These are phyloP conservation scores for Cichladusa arquata DNA, from an alignment of 2,113 vertebrate species.

Conservation along the genomic window DNA sequence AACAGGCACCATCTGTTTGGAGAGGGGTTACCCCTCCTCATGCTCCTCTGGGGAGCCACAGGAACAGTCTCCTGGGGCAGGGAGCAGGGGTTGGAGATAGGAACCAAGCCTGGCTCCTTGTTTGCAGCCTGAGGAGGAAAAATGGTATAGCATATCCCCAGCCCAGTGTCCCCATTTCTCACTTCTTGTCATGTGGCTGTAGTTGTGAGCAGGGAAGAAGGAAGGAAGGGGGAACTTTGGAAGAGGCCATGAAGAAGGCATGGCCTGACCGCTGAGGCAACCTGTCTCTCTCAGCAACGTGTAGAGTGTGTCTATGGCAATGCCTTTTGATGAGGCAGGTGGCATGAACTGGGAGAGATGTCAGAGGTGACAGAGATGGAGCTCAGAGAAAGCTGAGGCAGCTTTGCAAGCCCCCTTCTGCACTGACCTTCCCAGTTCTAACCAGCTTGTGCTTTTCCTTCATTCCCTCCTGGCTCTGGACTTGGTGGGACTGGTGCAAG, in stretches of 20 bases:
- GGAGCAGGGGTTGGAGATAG: background rate
- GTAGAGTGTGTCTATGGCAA: slow-evolving; percentile 64
- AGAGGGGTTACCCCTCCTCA: background rate
- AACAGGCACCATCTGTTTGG: slow-evolving; percentile 14
- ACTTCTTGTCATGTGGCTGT: background rate
- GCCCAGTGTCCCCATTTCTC: background rate
- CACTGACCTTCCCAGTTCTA: background rate
- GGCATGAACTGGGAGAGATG: slow-evolving; percentile 14
- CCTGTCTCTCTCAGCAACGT: slow-evolving; percentile 48
- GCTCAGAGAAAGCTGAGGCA: slow-evolving; percentile 60
- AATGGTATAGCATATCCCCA: background rate
- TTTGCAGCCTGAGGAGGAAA: background rate
- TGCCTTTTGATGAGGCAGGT: slow-evolving; percentile 71
- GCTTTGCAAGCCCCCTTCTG: background rate
- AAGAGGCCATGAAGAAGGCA: background rate
- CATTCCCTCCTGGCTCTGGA: background rate
- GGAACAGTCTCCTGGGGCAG: background rate
- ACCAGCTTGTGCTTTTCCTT: background rate
- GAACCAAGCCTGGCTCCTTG: rapidly evolving
- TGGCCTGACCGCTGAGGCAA: background rate
- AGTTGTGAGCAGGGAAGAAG: background rate
- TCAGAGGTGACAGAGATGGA: background rate
- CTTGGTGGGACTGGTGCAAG: background rate
- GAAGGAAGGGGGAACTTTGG: background rate
- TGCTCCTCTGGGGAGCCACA: background rate